phyloP scores from a whole-genome alignment of 2,797 vertebrate species.

The Danionella dracula region DNA sequence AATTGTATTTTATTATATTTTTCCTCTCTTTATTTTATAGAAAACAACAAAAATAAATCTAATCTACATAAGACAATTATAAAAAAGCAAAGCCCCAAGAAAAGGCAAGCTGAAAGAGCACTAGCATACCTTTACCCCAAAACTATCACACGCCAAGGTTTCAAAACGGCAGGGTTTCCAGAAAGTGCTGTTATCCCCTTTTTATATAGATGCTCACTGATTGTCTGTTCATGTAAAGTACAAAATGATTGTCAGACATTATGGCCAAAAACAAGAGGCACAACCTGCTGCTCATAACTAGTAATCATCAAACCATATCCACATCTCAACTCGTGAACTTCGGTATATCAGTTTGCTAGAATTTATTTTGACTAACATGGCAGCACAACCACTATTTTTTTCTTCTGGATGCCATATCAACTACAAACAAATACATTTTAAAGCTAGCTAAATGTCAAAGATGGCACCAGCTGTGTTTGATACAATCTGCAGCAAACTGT shows the following conservation, averaged over 20 bases:
- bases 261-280: conserved; percentile 47
- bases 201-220: conserved; percentile 25
- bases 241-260: not conserved
- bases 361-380: conserved; percentile 62
- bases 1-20: conserved; percentile 60
- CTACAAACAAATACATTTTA: conserved; percentile 39
- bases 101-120: conserved; percentile 52
- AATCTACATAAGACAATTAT: conserved; percentile 59
- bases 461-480: not conserved
- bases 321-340: conserved; percentile 50
- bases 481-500: not conserved
- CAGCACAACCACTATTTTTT: conserved; percentile 50
- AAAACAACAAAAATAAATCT: conserved; percentile 45
- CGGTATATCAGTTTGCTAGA: conserved; percentile 56
- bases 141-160: not conserved
- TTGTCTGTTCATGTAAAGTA: conserved; percentile 51
- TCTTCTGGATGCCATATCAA: conserved; percentile 16
- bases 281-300: conserved; percentile 39
- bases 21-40: conserved; percentile 44
- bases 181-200: not conserved
- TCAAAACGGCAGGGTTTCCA: conserved; percentile 7
- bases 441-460: conserved; percentile 12
- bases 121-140: conserved; percentile 57
- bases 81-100: conserved; percentile 38
- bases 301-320: conserved; percentile 53